Conservation (phyloP, 2,797 vertebrate species). For the Sebastes vulpes region DNA sequence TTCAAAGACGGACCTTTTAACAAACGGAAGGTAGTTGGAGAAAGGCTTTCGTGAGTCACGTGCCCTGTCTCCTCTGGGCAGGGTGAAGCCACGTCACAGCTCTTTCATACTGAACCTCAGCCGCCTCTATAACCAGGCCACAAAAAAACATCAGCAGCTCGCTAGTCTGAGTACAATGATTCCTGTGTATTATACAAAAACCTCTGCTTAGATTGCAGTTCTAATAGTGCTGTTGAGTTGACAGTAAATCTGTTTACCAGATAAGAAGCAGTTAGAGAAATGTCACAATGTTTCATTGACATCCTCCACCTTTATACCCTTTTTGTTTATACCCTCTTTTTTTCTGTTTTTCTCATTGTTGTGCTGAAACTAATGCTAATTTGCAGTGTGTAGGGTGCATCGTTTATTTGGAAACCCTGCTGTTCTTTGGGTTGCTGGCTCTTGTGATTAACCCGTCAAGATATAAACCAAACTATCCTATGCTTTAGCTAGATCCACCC, state of each 20-base stretch:
- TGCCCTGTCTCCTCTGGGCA: slow-evolving; percentile 21
- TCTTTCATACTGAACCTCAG: not conserved
- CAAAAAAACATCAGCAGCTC: slow-evolving; percentile 5
- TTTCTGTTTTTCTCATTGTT: slow-evolving; percentile 12
- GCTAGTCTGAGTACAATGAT: not conserved
- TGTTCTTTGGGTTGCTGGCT: not conserved
- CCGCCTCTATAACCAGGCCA: not conserved
- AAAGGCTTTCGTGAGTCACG: not conserved
- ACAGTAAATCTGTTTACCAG: slow-evolving; percentile 23
- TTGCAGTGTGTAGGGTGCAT: slow-evolving; percentile 1
- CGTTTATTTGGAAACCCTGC: slow-evolving; percentile 13
- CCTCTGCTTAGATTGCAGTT: slow-evolving; percentile 35
- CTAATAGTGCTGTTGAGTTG: not conserved
- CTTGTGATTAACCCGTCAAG: not conserved
- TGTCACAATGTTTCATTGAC: slow-evolving; percentile 11
- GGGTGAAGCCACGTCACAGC: slow-evolving; percentile 1
- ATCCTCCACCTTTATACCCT: slow-evolving; percentile 5
- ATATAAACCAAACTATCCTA: not conserved
- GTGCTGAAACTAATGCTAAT: slow-evolving; percentile 23
- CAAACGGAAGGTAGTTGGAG: not conserved
- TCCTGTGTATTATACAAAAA: slow-evolving; percentile 21
- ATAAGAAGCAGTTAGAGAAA: slow-evolving; percentile 1
- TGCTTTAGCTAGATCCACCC: not conserved
- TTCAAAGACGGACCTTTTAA: not conserved
- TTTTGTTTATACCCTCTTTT: slow-evolving; percentile 4